phyloP scores from a whole-genome alignment of 2,113 vertebrate genomes.

The Haliaeetus leucogaster region DNA sequence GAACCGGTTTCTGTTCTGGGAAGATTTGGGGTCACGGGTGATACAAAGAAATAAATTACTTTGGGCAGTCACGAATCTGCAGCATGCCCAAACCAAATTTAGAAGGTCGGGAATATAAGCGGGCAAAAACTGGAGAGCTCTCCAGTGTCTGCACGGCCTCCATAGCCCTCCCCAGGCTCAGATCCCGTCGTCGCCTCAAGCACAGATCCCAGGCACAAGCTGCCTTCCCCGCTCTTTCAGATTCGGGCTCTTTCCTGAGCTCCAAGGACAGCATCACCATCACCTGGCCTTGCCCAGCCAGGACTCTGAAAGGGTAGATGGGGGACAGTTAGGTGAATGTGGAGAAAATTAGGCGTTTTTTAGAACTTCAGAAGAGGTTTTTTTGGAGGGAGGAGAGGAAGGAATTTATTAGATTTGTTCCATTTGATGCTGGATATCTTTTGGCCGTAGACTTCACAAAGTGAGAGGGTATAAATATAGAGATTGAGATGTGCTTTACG shows the following conservation, averaged over 20 bases:
- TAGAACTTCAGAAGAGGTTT: background rate
- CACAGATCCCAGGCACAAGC: background rate
- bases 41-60: background rate
- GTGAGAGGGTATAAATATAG: background rate
- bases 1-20: background rate
- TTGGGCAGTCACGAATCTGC: background rate
- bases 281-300: background rate
- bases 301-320: background rate
- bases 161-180: background rate
- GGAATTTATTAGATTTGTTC: background rate
- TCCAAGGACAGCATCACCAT: background rate
- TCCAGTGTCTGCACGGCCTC: background rate
- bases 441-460: background rate
- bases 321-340: background rate
- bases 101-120: background rate
- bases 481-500: background rate
- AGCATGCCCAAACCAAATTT: background rate
- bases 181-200: accelerated
- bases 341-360: background rate
- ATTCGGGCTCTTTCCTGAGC: background rate
- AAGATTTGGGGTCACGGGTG: background rate
- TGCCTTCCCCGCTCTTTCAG: background rate
- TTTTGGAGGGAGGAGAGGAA: background rate
- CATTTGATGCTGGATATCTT: background rate
- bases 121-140: background rate